Conservation (phyloP, 2,113 vertebrate species). For the Ictalurus furcatus region DNA sequence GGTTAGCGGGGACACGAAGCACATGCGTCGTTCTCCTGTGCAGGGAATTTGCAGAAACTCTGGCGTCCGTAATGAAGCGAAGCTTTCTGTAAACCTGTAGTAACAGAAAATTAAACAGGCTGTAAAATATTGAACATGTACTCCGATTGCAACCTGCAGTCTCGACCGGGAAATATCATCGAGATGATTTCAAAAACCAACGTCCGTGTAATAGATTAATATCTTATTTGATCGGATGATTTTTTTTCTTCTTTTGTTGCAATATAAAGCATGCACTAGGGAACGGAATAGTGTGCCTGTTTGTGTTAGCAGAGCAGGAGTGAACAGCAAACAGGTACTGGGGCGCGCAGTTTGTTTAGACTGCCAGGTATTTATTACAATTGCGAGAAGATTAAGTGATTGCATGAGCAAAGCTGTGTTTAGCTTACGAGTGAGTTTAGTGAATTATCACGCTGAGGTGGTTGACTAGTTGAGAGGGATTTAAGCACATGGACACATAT, state of each 20-base stretch:
- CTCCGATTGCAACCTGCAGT: background rate
- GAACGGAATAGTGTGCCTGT: background rate
- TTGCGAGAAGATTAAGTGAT: slow-evolving; percentile 52
- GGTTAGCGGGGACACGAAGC: slow-evolving; percentile 93
- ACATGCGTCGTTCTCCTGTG: slow-evolving; percentile 76
- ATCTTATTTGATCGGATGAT: background rate
- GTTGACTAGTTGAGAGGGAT: slow-evolving; percentile 38
- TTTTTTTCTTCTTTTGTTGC: background rate
- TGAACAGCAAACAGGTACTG: slow-evolving; percentile 31
- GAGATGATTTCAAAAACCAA: background rate
- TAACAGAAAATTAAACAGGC: background rate
- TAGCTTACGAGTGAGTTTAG: slow-evolving; percentile 50
- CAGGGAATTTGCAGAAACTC: slow-evolving; percentile 37
- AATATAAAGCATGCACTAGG: background rate
- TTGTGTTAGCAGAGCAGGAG: background rate
- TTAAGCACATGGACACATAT: slow-evolving; percentile 10
- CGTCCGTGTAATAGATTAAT: background rate
- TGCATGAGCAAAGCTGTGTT: slow-evolving; percentile 49
- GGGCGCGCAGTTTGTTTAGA: slow-evolving; percentile 31
- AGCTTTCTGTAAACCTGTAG: slow-evolving; percentile 18
- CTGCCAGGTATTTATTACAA: slow-evolving; percentile 51
- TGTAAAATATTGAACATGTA: background rate
- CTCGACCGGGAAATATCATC: background rate
- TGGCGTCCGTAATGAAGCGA: background rate
- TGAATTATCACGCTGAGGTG: slow-evolving; percentile 44